Conservation (phyloP, 2,888 invertebrate genomes). For the Epinotia brunnichana region DNA sequence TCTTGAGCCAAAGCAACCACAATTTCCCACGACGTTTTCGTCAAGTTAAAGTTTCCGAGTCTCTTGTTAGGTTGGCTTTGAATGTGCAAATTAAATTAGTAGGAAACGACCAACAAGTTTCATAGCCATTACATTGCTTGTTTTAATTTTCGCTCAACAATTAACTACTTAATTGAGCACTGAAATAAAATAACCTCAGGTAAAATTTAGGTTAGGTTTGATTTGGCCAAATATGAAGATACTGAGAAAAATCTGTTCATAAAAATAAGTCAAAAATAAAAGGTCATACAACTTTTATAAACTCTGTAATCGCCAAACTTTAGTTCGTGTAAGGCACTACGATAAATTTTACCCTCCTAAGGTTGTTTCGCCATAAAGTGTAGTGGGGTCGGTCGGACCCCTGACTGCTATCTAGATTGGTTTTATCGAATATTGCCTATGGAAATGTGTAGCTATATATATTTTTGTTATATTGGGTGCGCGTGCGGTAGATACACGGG, state of each 20-base stretch:
- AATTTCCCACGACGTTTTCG: constrained; percentile 52
- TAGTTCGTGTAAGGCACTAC: constrained; percentile 64
- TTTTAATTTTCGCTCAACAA: constrained; percentile 2
- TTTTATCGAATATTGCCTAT: constrained; percentile 71
- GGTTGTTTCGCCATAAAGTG: constrained; percentile 70
- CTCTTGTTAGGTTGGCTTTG: constrained; percentile 58
- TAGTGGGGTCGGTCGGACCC: constrained; percentile 55
- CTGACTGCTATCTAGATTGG: constrained; percentile 69
- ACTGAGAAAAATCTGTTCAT: not conserved
- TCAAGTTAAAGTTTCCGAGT: constrained; percentile 55
- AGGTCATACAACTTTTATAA: constrained; percentile 51
- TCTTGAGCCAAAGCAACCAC: constrained; percentile 40
- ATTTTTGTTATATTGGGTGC: constrained; percentile 48
- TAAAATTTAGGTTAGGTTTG: not conserved
- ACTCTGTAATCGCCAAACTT: constrained; percentile 57
- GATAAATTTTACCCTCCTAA: constrained; percentile 73
- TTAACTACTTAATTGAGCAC: not conserved
- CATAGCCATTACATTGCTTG: constrained; percentile 39
- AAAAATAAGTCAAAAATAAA: constrained; percentile 6
- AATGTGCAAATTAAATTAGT: constrained; percentile 51
- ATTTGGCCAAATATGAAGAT: not conserved
- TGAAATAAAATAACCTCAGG: too few species aligned
- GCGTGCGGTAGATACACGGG: constrained; percentile 42
- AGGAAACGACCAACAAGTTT: constrained; percentile 45
- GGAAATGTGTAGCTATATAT: constrained; percentile 56